Evolutionary conservation across 2,888 invertebrate genomes (phyloP).

Genomic region (Pilophorus perplexus): DNA sequence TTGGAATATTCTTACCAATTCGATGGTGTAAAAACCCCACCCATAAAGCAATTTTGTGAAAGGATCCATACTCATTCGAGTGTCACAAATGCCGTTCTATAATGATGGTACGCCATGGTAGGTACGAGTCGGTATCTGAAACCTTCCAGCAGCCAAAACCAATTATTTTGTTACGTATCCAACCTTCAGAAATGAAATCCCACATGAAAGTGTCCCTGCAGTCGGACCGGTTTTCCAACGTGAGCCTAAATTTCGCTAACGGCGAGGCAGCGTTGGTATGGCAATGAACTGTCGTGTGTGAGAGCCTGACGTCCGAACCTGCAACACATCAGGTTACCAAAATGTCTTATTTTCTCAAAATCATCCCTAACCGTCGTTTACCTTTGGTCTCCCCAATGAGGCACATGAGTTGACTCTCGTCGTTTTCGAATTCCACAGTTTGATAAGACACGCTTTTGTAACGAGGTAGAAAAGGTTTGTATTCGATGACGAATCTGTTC

Average conservation of each 20-base stretch:
- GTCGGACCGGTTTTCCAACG: neutral
- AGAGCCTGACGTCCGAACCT: neutral
- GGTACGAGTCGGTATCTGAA: too few species aligned
- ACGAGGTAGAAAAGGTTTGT: neutral
- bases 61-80: too few species aligned
- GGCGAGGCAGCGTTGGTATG: neutral
- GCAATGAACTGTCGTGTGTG: neutral
- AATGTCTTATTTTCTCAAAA: neutral
- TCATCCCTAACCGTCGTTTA: neutral
- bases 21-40: too few species aligned
- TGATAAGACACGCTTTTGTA: neutral
- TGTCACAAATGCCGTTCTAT: too few species aligned
- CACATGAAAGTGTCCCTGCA: neutral
- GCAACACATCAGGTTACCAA: neutral
- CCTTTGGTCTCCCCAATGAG: conserved; percentile 1
- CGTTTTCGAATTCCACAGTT: neutral
- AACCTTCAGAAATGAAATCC: conserved; percentile 7
- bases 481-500: neutral
- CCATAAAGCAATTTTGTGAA: too few species aligned
- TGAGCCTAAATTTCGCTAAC: neutral
- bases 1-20: too few species aligned
- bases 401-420: neutral
- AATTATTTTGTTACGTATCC: too few species aligned
- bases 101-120: too few species aligned
- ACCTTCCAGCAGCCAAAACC: too few species aligned